Evolutionary conservation across 2,797 vertebrate genomes (phyloP).

Genomic region (Manis javanica): DNA sequence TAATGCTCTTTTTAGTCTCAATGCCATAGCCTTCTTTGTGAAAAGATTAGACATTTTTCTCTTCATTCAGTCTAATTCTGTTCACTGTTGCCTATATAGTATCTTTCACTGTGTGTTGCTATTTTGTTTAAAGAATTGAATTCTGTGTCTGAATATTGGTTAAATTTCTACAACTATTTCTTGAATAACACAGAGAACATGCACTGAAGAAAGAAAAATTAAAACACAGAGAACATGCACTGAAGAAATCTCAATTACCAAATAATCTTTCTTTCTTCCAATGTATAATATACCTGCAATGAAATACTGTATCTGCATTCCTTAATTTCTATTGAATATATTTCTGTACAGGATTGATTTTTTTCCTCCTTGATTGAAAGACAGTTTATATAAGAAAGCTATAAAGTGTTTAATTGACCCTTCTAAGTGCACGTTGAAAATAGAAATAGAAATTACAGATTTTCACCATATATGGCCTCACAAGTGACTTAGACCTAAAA

Average conservation of each 20-base stretch:
- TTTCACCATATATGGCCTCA: slow-evolving; percentile 22
- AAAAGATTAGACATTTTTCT: slow-evolving; percentile 66
- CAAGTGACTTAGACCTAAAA: not conserved
- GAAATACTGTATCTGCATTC: not conserved
- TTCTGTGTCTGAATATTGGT: slow-evolving; percentile 31
- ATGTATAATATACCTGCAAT: not conserved
- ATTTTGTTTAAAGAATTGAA: slow-evolving; percentile 75
- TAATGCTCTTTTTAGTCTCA: slow-evolving; percentile 54
- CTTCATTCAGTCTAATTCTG: slow-evolving; percentile 53
- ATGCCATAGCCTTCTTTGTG: slow-evolving; percentile 46
- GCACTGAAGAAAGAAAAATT: slow-evolving; percentile 31
- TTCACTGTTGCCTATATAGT: slow-evolving; percentile 49
- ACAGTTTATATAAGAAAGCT: not conserved
- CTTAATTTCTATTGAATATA: slow-evolving; percentile 43
- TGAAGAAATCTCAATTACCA: slow-evolving; percentile 41
- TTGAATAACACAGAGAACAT: slow-evolving; percentile 28
- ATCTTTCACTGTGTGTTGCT: slow-evolving; percentile 55
- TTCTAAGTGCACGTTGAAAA: not conserved
- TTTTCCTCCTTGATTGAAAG: slow-evolving; percentile 40
- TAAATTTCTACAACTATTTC: slow-evolving; percentile 68
- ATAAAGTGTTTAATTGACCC: not conserved
- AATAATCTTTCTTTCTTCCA: not conserved
- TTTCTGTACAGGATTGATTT: not conserved
- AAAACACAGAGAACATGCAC: not conserved
- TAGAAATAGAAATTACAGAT: not conserved